phyloP scores from a whole-genome alignment of 2,888 invertebrate genomes.

The Scaptodrosophila latifasciaeformis region DNA sequence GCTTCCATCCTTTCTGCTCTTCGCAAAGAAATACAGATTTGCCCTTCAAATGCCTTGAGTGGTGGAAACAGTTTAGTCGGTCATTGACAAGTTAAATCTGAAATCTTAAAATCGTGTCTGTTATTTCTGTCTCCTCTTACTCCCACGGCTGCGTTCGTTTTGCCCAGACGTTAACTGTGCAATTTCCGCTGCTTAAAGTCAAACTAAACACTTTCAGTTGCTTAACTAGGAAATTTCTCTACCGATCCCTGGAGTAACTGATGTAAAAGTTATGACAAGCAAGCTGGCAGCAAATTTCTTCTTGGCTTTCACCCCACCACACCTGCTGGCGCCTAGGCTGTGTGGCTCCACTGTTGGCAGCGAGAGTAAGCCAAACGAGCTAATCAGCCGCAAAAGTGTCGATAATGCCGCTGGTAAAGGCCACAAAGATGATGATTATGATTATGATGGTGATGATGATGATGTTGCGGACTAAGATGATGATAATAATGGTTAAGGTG shows the following conservation, averaged over 20 bases:
- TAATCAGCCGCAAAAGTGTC: conserved; percentile 49
- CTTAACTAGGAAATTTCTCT: no score
- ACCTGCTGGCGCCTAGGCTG: neutral
- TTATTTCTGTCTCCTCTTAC: no score
- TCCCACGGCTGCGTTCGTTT: no score
- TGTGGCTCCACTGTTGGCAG: no score
- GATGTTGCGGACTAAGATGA: neutral
- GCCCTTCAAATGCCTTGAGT: no score
- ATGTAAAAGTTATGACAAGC: no score
- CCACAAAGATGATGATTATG: neutral
- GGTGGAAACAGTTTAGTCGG: no score
- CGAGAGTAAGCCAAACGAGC: conserved; percentile 31
- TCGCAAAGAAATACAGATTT: no score
- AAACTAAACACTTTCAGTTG: neutral
- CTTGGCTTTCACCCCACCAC: neutral
- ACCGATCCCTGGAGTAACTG: no score
- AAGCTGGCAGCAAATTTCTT: neutral
- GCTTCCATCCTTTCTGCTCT: no score
- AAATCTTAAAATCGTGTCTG: no score
- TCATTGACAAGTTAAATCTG: no score
- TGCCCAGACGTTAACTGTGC: neutral
- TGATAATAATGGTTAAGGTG: conserved; percentile 28
- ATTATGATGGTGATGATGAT: neutral
- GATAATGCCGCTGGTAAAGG: conserved; percentile 14
- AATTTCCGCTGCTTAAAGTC: neutral